Evolutionary conservation across 1,140 invertebrate species (phyloP), one percentile per base, ranked within the genome.

Genomic region (Zaprionus kolodkinae): DNA sequence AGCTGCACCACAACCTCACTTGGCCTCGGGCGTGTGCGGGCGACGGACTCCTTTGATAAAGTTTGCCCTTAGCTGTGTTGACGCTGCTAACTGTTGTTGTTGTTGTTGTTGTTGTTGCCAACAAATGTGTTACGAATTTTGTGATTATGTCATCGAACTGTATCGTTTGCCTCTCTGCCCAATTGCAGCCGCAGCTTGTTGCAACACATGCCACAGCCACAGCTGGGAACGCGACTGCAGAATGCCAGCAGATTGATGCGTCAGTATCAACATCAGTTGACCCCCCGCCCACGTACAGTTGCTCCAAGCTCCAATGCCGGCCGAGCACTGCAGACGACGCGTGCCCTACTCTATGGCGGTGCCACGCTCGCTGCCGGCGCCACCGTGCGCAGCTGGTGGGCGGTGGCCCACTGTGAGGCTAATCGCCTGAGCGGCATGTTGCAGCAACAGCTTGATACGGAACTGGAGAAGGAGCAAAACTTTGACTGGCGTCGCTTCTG

Each of bases 401-500:
- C 45, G 10, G 9, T 48, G 5, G 77, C 40, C 0, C 64, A 84
- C 40, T 92, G 91, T 57, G 91, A 92, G 61, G 84, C 71, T 13
- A 92, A 85, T 52, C 91, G 91, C 0, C 64, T 92, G 61, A 75
- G 74, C 0, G 84, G 90, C 13, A 69, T 82, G 0, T 36, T 80
- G 43, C 94, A 94, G 63, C 91, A 88, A 1, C 93, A 83, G 15
- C 79, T 93, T 13, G 79, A 69, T 0, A 74, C 27, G 12, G 65
- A 72, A 17, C 43, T 66, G 3, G 79, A 91, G 13, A 82, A 92
- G 7, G 91, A 93, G 17, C 86, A 93, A 7, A 76, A 94, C 93
- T 95, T 95, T 93, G 91, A 95, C 93, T 94, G 95, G 95, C 79
- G 93, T 82, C 93, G 94, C 76, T 94, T 96, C 88, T 95, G 95